Percentiles rank a stretch among this genome's conserved stretches.
Conservation (phyloP, 2,113 vertebrate genomes). For the Tretioscincus oriximinensis region DNA sequence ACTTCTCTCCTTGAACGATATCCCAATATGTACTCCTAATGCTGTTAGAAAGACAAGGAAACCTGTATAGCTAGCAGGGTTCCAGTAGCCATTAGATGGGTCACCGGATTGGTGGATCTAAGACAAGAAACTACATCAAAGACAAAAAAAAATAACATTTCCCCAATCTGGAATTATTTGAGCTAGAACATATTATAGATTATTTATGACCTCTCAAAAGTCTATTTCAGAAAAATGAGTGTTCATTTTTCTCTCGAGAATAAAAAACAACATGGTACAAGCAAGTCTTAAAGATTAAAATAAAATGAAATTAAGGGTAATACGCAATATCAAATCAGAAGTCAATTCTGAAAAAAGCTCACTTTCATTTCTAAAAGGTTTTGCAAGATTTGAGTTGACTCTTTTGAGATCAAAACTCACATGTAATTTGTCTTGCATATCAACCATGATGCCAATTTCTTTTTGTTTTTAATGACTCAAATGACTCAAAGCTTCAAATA, state of each 20-base stretch:
- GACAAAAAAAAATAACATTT: slow-evolving; percentile 46
- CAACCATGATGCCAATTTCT: no score
- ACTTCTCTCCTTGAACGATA: slow-evolving; percentile 76
- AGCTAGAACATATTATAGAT: not conserved
- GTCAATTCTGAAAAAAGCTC: not conserved
- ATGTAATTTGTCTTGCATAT: not conserved
- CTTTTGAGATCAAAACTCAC: not conserved
- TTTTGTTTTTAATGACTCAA: no score
- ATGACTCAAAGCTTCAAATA: not conserved
- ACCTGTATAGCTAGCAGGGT: slow-evolving; percentile 72
- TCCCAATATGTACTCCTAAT: slow-evolving; percentile 75
- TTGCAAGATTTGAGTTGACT: not conserved
- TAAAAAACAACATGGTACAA: not conserved
- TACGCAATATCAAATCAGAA: not conserved
- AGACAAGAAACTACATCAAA: slow-evolving; percentile 66
- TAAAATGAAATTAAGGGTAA: not conserved
- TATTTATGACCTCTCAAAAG: slow-evolving; percentile 19
- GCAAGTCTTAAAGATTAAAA: not conserved
- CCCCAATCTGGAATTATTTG: slow-evolving; percentile 27
- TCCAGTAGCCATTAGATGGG: slow-evolving; percentile 57
- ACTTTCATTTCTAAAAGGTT: not conserved
- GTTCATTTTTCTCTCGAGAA: not conserved
- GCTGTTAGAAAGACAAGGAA: slow-evolving; percentile 77
- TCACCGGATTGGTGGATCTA: slow-evolving; percentile 73
- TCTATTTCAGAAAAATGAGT: not conserved